Percentiles rank a stretch among this genome's conserved stretches.
phyloP scores from a whole-genome alignment of 1,140 invertebrate genomes.

The Oreohelix idahoensis region DNA sequence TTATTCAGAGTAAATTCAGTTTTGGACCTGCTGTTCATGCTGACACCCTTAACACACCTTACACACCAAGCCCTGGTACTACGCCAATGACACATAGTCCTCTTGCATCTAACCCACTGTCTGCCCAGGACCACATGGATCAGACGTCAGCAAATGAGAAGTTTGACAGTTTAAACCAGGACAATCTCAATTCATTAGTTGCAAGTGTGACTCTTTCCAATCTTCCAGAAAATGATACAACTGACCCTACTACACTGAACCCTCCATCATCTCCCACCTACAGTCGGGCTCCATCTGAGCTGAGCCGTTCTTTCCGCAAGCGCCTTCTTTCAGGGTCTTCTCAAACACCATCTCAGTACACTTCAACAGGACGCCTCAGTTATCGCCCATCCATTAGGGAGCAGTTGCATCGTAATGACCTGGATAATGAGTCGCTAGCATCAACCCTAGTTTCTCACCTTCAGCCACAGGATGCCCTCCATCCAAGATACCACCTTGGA shows the following conservation, averaged over 20 bases:
- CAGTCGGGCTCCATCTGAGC: background rate
- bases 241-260: background rate
- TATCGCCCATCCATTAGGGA: slow-evolving; percentile 14
- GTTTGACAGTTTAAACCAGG: background rate
- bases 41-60: background rate
- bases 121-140: background rate
- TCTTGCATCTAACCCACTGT: background rate
- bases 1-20: slow-evolving; percentile 14
- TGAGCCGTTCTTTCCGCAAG: background rate
- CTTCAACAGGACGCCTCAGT: slow-evolving; percentile 16
- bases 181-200: background rate
- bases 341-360: slow-evolving; percentile 31
- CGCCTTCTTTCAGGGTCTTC: slow-evolving; percentile 19
- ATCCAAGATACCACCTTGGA: slow-evolving; percentile 28
- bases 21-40: background rate
- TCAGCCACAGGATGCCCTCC: slow-evolving; percentile 25
- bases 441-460: slow-evolving; percentile 35
- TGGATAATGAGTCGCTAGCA: slow-evolving; percentile 39
- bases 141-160: background rate
- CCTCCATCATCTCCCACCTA: slow-evolving; percentile 23
- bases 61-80: slow-evolving; percentile 10
- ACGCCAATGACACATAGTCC: slow-evolving; percentile 17
- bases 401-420: slow-evolving; percentile 12
- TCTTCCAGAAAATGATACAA: background rate
- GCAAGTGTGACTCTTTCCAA: background rate